Evolutionary conservation across 2,888 invertebrate genomes (phyloP).

Genomic region (Cheiracanthium punctorium): DNA sequence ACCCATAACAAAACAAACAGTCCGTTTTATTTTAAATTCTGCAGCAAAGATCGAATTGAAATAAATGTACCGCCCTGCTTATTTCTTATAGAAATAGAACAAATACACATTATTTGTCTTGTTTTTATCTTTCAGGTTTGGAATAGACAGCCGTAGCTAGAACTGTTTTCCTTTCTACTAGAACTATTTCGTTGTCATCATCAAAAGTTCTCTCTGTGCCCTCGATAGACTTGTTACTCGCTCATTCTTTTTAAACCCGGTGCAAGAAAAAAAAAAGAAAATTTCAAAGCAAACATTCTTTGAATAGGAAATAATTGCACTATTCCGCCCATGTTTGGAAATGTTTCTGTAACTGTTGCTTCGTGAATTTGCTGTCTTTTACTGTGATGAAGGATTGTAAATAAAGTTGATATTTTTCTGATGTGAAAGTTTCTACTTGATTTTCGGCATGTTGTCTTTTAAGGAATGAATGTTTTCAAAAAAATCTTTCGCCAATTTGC

Average conservation of each 20-base stretch:
- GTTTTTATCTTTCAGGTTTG: constrained; percentile 44
- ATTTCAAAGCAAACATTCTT: constrained; percentile 14
- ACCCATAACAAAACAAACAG: no score
- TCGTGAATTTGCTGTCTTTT: constrained; percentile 60
- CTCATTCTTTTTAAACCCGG: constrained; percentile 22
- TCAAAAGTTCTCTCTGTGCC: constrained; percentile 9
- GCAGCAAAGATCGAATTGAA: no score
- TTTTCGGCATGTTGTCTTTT: no score
- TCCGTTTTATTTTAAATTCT: no score
- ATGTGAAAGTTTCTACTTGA: background rate
- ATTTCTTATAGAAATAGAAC: no score
- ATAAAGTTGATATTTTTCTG: constrained; percentile 64
- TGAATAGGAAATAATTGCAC: constrained; percentile 44
- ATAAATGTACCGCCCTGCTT: no score
- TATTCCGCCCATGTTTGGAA: constrained; percentile 62
- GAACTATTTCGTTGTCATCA: constrained; percentile 41
- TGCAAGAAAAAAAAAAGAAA: constrained; percentile 17
- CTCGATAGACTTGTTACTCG: constrained; percentile 36
- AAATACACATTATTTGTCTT: no score
- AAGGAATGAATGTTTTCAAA: no score
- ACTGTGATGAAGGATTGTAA: constrained; percentile 66
- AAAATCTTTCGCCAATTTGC: no score
- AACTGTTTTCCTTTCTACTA: constrained; percentile 5
- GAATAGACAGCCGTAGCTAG: constrained; percentile 59
- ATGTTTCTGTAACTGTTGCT: constrained; percentile 33